These are phyloP conservation scores for Mastigias papua DNA, from an alignment of 30 jellyfish, hydroid and myxozoan species.

Conservation along the genomic window DNA sequence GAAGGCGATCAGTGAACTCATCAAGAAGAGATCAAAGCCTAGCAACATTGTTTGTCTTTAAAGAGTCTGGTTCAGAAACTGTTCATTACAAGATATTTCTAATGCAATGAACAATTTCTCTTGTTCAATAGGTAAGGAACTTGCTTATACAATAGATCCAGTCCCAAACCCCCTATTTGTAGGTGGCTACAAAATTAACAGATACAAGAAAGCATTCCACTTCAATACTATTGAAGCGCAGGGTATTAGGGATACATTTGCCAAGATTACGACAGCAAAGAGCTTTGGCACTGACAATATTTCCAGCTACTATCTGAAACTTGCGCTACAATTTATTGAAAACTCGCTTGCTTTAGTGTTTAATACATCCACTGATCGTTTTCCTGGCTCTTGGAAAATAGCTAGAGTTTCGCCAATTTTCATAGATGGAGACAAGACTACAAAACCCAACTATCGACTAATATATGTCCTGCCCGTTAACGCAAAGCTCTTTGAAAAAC, in stretches of 20 bases:
- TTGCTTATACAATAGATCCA: constrained; percentile 3
- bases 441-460: constrained; percentile 49
- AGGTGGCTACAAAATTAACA: constrained; percentile 23
- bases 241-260: too few species aligned
- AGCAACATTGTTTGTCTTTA: neutral
- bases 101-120: constrained; percentile 4
- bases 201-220: constrained; percentile 9
- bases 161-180: constrained; percentile 9
- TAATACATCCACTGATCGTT: constrained; percentile 32
- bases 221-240: constrained; percentile 13
- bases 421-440: constrained; percentile 63
- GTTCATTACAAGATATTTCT: neutral
- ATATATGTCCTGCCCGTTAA: constrained; percentile 44
- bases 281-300: constrained; percentile 49
- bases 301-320: constrained; percentile 42
- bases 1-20: constrained; percentile 19
- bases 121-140: constrained; percentile 18
- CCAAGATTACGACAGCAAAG: constrained; percentile 39
- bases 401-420: constrained; percentile 56
- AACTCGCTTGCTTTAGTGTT: too few species aligned
- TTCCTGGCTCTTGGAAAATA: constrained; percentile 36
- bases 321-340: constrained; percentile 35
- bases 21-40: constrained; percentile 7
- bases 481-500: constrained; percentile 65
- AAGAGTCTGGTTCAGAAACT: neutral